Evolutionary conservation across 2,888 invertebrate genomes (phyloP), one percentile per base, ranked within the genome.

Genomic region (Tetragnatha montana): DNA sequence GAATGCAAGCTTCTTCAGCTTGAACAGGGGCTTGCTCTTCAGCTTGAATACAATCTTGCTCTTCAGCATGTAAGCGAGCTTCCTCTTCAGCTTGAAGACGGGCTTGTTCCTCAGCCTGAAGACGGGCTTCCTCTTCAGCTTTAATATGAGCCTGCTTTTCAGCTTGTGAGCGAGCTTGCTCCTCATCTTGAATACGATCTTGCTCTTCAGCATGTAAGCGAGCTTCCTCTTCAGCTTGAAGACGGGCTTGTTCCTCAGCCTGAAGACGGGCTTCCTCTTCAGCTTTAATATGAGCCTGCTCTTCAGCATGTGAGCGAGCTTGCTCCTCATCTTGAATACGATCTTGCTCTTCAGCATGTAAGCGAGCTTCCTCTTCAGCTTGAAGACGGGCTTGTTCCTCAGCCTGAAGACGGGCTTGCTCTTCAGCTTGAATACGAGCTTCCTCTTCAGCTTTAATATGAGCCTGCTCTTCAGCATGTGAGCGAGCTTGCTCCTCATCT

Each of bases 171-270:
- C 47, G 22, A 14, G 49, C 49, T 49, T 75, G 47, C 47, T 75
- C 75, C 6, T 60, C 75, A 22, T 35, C 75, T 35, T 47, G 35
- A 0, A 75, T 12, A 4, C 75, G 22, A 35, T 35, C 75, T 75
- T 75, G 47, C 17, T 75, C 75, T n/a, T 75, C 75, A 22, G 80
- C 80, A 22, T 69, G 19, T 0, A 80, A 17, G 6, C 69, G 19
- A 22, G 80, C 80, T 69, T 80, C 35, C 12, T 80, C 80, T 17
- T 80, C 80, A 68, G 80, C 80, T 69, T n/a, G 19, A 12, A 78
- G 19, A 19, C 70, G 69, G 60, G 80, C 74, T 49, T 87, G 70
- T 70, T 50, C 51, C 51, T 81, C 68, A 69, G 81, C 87, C 49
- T 22, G 68, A 49, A 21, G 21, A 0, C 68, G 22, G 8, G 71